Conservation (phyloP, 2,113 vertebrate species). For the Sylvietta virens region DNA sequence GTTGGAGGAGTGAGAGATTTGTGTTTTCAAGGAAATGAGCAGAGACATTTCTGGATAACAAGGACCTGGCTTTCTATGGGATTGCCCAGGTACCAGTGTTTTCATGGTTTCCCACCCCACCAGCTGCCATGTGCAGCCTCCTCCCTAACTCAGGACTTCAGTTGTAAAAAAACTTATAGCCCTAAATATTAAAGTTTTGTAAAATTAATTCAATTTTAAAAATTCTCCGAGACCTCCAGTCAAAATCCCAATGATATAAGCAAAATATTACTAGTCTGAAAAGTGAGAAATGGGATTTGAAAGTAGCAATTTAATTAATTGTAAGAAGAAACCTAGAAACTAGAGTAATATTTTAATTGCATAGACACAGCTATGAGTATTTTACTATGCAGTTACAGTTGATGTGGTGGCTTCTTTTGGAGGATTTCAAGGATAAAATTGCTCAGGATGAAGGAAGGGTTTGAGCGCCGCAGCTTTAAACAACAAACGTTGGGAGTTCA, state of each 20-base stretch:
- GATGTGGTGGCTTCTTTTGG: background rate
- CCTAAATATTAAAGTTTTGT: background rate
- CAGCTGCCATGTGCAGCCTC: background rate
- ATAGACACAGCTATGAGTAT: background rate
- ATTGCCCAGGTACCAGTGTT: background rate
- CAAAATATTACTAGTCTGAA: background rate
- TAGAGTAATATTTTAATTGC: background rate
- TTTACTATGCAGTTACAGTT: background rate
- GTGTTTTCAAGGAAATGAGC: background rate
- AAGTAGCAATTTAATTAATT: background rate
- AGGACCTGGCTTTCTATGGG: background rate
- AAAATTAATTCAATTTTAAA: background rate
- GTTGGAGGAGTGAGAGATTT: background rate
- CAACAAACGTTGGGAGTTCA: background rate
- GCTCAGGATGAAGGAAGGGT: background rate
- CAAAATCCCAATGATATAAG: background rate
- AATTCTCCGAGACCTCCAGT: background rate
- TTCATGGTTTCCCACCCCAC: rapidly evolving
- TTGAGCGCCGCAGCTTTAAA: background rate
- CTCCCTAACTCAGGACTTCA: background rate
- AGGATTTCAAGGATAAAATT: background rate
- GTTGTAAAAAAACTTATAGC: background rate
- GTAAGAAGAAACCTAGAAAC: background rate
- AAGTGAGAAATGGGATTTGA: background rate
- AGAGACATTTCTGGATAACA: background rate